Conservation (phyloP, 2,113 vertebrate genomes). For the Galemys pyrenaicus region DNA sequence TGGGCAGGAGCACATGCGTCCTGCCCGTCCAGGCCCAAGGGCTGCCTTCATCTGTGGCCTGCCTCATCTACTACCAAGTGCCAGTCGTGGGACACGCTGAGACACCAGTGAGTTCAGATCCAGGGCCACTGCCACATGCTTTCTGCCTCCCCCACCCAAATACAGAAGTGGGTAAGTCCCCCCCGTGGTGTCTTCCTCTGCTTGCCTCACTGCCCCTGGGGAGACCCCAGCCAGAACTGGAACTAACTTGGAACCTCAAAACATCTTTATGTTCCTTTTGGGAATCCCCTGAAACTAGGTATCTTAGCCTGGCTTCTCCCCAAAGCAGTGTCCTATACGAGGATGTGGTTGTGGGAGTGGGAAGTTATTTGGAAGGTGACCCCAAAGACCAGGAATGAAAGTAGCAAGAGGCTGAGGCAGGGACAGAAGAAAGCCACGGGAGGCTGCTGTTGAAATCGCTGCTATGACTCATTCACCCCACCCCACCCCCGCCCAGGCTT, state of each 20-base stretch:
- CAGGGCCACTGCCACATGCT: not conserved
- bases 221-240: not conserved
- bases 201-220: fast-evolving
- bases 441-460: not conserved
- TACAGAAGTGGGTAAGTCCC: not conserved
- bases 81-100: not conserved
- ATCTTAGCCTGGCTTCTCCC: not conserved
- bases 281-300: not conserved
- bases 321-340: not conserved
- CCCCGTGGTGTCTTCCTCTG: no score
- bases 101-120: not conserved
- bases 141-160: not conserved
- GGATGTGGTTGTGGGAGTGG: not conserved
- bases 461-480: not conserved
- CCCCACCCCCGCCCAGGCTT: no score
- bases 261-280: not conserved
- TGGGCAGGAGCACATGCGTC: fast-evolving
- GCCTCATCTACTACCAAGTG: not conserved
- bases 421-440: not conserved
- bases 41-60: not conserved
- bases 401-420: not conserved
- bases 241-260: not conserved
- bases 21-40: not conserved
- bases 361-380: not conserved
- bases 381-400: not conserved